A percentile compares a stretch with the other conserved stretches of the same genome.
Conservation (phyloP, 2,797 vertebrate genomes). For the Hybognathus amarus region DNA sequence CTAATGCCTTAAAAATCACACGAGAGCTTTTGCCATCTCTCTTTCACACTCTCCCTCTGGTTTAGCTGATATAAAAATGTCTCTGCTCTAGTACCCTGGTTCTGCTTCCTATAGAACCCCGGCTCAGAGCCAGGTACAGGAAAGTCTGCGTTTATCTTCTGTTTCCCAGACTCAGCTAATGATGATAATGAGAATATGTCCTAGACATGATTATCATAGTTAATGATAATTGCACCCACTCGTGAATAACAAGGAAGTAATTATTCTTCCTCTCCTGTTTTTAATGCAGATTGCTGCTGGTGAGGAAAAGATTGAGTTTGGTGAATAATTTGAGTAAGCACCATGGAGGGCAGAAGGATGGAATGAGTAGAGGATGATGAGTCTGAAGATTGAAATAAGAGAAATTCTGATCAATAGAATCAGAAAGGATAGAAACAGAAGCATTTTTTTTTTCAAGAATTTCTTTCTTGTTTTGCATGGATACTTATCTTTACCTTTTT, state of each 20-base stretch:
- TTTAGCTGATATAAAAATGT: conserved; percentile 33
- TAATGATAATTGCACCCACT: conserved; percentile 56
- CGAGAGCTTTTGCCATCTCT: not conserved
- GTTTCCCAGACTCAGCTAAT: conserved; percentile 50
- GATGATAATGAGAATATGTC: conserved; percentile 59
- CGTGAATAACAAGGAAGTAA: conserved; percentile 55
- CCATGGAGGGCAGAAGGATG: not conserved
- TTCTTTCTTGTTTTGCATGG: not conserved
- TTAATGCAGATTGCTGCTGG: conserved; percentile 49
- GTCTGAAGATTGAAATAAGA: conserved; percentile 29
- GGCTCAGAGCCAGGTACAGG: conserved; percentile 22
- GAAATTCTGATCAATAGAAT: conserved; percentile 12
- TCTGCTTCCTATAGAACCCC: conserved; percentile 27
- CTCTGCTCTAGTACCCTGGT: conserved; percentile 25
- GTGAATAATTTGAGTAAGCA: conserved; percentile 30
- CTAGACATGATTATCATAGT: conserved; percentile 58
- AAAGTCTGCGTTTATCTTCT: conserved; percentile 50
- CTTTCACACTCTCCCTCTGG: not conserved
- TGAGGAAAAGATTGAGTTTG: conserved; percentile 46
- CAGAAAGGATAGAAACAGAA: conserved; percentile 19
- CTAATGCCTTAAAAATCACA: not conserved
- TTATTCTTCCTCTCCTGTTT: conserved; percentile 53
- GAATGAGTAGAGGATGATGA: not conserved
- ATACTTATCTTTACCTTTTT: not conserved
- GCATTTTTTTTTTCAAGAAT: too few relatives aligned